phyloP scores from a whole-genome alignment of 2,888 invertebrate genomes.

The Ecdyonurus torrentis region DNA sequence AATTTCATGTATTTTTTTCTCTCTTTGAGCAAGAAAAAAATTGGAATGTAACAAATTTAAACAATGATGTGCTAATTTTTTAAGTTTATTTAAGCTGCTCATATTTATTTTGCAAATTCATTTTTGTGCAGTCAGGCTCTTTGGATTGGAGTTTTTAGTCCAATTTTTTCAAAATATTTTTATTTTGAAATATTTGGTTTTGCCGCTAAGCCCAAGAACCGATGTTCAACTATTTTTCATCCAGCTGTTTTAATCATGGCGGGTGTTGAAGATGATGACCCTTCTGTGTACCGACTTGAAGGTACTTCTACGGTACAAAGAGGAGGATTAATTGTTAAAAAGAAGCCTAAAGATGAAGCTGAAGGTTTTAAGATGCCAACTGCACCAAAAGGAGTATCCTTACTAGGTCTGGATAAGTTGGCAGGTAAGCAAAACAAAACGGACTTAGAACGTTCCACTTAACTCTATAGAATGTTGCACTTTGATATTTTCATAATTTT shows the following conservation, averaged over 20 bases:
- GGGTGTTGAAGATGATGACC: conserved; percentile 26
- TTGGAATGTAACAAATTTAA: too few relatives aligned
- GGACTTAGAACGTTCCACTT: neutral
- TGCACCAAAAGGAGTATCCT: conserved; percentile 38
- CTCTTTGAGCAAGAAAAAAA: too few relatives aligned
- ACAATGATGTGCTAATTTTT: too few relatives aligned
- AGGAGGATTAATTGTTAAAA: conserved; percentile 56
- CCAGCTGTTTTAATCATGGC: neutral
- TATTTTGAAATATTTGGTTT: too few relatives aligned
- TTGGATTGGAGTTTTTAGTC: too few relatives aligned
- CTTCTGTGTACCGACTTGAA: conserved; percentile 51
- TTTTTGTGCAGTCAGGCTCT: too few relatives aligned
- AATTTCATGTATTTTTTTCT: too few relatives aligned
- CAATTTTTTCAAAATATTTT: too few relatives aligned
- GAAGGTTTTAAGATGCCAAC: conserved; percentile 50
- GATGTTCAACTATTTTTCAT: too few relatives aligned
- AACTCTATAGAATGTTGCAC: neutral
- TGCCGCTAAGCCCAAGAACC: too few relatives aligned
- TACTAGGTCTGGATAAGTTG: conserved; percentile 68
- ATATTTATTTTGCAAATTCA: too few relatives aligned
- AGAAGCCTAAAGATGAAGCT: conserved; percentile 34
- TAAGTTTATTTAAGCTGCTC: too few relatives aligned
- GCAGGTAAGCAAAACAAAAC: conserved; percentile 35
- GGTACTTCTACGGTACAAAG: conserved; percentile 39
- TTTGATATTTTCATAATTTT: conserved; percentile 12